These are phyloP conservation scores for Delia radicum DNA, from an alignment of 1,140 invertebrate genomes.

Conservation along the genomic window DNA sequence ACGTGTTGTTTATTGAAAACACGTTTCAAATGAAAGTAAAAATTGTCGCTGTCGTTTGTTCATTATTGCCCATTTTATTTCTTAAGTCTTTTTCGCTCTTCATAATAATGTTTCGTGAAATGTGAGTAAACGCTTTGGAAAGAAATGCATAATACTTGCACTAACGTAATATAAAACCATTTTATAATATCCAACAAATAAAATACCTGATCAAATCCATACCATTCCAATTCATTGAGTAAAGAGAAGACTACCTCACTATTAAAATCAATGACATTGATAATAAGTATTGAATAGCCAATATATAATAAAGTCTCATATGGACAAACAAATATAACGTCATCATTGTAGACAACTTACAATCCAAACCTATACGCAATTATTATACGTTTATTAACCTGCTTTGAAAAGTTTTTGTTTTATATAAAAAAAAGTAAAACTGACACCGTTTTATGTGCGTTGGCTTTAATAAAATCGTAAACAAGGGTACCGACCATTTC, in stretches of 20 bases:
- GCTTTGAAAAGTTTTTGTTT: no score
- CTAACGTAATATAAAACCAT: slow-evolving; percentile 20
- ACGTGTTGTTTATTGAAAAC: slow-evolving; percentile 18
- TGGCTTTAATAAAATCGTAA: no score
- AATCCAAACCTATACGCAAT: neutral
- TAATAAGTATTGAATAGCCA: neutral
- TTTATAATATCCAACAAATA: slow-evolving; percentile 7
- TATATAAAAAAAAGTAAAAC: no score
- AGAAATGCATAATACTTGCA: slow-evolving; percentile 26
- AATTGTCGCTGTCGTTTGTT: neutral
- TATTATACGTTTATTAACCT: slow-evolving; percentile 8
- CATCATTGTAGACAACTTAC: neutral
- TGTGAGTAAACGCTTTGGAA: slow-evolving; percentile 32
- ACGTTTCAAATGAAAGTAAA: slow-evolving; percentile 24
- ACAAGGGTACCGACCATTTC: no score
- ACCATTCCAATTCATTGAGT: neutral
- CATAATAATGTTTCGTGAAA: slow-evolving; percentile 43
- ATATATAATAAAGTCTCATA: neutral
- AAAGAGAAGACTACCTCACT: neutral
- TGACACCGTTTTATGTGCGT: no score
- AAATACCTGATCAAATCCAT: neutral
- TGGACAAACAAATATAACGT: neutral
- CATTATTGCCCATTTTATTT: slow-evolving; percentile 9
- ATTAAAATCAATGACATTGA: slow-evolving; percentile 11
- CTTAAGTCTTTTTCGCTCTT: slow-evolving; percentile 28